phyloP scores from a whole-genome alignment of 2,113 vertebrate species.

The Struthidea cinerea region DNA sequence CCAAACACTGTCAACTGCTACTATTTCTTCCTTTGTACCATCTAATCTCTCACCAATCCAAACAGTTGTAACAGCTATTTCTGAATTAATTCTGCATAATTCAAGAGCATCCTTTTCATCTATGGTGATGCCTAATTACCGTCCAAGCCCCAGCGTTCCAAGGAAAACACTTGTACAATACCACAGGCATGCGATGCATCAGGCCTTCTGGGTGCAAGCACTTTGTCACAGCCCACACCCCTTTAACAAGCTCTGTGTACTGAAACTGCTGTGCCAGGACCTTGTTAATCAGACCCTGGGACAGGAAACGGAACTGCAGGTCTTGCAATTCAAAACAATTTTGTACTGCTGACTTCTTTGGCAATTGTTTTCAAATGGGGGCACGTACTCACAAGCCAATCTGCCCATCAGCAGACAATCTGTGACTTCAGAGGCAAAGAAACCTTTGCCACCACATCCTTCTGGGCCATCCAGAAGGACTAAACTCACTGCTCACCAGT shows the following conservation, averaged over 20 bases:
- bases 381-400: background rate
- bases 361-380: background rate
- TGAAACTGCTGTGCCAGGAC: background rate
- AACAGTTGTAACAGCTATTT: background rate
- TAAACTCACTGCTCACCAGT: background rate
- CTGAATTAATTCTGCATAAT: background rate
- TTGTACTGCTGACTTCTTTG: background rate
- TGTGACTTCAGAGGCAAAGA: background rate
- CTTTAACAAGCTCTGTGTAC: background rate
- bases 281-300: background rate
- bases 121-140: background rate
- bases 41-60: background rate
- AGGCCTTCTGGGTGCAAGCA: background rate
- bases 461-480: background rate
- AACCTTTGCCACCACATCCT: background rate
- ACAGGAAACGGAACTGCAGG: background rate
- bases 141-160: fast-evolving
- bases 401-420: background rate
- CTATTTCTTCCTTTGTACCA: background rate
- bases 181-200: fast-evolving
- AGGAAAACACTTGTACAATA: background rate
- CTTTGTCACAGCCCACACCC: background rate
- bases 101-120: background rate
- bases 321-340: background rate
- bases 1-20: background rate